Conservation (phyloP, 1,140 invertebrate species). For the Lasioglossum albipes region DNA sequence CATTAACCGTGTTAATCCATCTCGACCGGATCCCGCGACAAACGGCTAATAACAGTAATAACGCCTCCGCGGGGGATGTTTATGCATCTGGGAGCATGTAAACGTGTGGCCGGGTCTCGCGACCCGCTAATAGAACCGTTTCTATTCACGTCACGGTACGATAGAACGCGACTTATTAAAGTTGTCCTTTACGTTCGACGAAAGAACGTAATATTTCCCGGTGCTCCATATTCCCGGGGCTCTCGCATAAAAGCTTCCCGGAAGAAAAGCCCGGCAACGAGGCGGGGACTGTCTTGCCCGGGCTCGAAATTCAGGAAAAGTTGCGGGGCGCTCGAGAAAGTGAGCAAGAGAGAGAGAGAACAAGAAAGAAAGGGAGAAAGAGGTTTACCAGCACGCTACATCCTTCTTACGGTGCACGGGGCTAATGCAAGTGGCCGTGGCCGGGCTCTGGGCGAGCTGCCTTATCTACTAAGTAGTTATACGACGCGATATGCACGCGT, state of each 20-base stretch:
- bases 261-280: neutral
- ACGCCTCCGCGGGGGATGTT: neutral
- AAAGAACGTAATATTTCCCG: conserved; percentile 5
- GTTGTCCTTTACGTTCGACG: neutral
- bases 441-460: neutral
- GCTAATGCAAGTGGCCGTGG: neutral
- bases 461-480: conserved; percentile 46
- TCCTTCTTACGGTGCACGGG: neutral
- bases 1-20: no score
- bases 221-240: neutral
- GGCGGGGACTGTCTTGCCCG: neutral
- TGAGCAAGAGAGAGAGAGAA: no score
- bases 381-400: neutral
- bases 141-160: neutral
- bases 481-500: conserved; percentile 31
- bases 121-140: neutral
- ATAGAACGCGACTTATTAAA: conserved; percentile 23
- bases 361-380: no score
- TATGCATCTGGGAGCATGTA: neutral
- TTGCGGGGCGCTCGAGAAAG: no score
- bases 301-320: conserved; percentile 3
- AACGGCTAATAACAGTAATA: neutral
- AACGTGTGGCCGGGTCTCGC: neutral
- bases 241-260: neutral
- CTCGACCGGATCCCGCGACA: no score